A percentile compares a stretch with the other conserved stretches of the same genome.
Conservation (phyloP, 2,888 invertebrate genomes). For the Dolichomitus sp. region DNA sequence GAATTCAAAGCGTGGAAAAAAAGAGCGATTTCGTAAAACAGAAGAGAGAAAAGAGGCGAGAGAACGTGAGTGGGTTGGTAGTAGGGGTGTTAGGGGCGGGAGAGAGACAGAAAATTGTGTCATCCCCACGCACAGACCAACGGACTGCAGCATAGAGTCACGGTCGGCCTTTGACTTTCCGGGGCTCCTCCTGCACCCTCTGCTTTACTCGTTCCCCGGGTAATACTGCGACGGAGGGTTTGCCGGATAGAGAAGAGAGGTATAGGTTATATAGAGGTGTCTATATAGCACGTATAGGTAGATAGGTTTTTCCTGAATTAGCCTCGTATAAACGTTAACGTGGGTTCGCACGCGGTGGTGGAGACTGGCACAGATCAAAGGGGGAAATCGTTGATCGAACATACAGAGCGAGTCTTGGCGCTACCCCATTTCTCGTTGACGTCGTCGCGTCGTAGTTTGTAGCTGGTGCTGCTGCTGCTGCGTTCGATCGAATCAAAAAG, state of each 20-base stretch:
- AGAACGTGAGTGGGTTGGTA: constrained; percentile 32
- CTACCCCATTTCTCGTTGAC: constrained; percentile 61
- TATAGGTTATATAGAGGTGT: constrained; percentile 23
- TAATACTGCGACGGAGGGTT: constrained; percentile 50
- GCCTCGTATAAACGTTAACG: constrained; percentile 35
- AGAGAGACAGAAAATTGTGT: constrained; percentile 64
- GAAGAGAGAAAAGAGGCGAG: constrained; percentile 9
- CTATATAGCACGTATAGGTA: constrained; percentile 40
- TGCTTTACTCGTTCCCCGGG: constrained; percentile 61
- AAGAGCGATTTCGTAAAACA: constrained; percentile 30
- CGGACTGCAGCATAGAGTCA: constrained; percentile 68
- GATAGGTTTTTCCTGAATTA: constrained; percentile 61
- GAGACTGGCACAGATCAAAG: constrained; percentile 68
- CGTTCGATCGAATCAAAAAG: constrained; percentile 62
- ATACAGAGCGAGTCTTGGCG: constrained; percentile 44
- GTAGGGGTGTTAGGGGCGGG: constrained; percentile 8
- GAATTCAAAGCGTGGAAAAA: constrained; percentile 49
- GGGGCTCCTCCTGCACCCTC: constrained; percentile 50
- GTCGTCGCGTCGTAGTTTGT: constrained; percentile 36
- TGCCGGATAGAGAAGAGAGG: constrained; percentile 10
- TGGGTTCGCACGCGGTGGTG: constrained; percentile 54
- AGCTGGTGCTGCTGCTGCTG: constrained; percentile 45
- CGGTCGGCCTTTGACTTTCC: constrained; percentile 70
- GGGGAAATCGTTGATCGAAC: constrained; percentile 64
- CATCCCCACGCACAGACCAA: constrained; percentile 65